Percentiles rank a stretch among this genome's conserved stretches.
Conservation (phyloP, 2,888 invertebrate genomes). For the Scaptomyza caliginosa region DNA sequence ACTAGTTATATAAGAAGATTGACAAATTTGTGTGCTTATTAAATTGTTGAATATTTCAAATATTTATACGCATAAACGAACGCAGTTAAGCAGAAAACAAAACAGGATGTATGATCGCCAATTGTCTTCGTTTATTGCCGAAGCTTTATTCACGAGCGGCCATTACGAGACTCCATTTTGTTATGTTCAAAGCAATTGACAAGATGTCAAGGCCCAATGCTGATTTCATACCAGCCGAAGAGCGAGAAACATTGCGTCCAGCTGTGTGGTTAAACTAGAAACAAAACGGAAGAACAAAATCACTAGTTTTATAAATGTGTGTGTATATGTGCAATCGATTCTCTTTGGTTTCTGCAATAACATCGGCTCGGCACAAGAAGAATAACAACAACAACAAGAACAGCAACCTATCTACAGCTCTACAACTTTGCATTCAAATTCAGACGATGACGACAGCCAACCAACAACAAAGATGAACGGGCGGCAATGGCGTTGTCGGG, state of each 20-base stretch:
- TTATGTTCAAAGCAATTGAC: conserved; percentile 8
- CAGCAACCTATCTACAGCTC: conserved; percentile 25
- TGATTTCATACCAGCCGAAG: background rate
- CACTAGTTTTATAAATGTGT: conserved; percentile 40
- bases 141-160: conserved; percentile 21
- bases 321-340: conserved; percentile 4
- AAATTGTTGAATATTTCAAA: too few relatives aligned
- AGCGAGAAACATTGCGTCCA: background rate
- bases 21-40: background rate
- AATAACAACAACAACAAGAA: conserved; percentile 20
- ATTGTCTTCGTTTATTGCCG: conserved; percentile 29
- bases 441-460: conserved; percentile 69
- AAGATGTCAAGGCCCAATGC: conserved; percentile 1
- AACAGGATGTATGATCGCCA: conserved; percentile 42
- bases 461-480: conserved; percentile 14
- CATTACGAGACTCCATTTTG: conserved; percentile 46
- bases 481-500: conserved; percentile 5
- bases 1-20: too few relatives aligned
- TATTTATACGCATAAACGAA: background rate
- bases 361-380: conserved; percentile 13
- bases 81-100: background rate
- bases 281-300: conserved; percentile 50
- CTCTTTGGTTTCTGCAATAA: conserved; percentile 33
- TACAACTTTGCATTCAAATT: conserved; percentile 65
- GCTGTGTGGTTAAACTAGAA: conserved; percentile 17